Evolutionary conservation across 2,888 invertebrate genomes (phyloP), one percentile per base, ranked within the genome.

Genomic region (Orthosia gothica): DNA sequence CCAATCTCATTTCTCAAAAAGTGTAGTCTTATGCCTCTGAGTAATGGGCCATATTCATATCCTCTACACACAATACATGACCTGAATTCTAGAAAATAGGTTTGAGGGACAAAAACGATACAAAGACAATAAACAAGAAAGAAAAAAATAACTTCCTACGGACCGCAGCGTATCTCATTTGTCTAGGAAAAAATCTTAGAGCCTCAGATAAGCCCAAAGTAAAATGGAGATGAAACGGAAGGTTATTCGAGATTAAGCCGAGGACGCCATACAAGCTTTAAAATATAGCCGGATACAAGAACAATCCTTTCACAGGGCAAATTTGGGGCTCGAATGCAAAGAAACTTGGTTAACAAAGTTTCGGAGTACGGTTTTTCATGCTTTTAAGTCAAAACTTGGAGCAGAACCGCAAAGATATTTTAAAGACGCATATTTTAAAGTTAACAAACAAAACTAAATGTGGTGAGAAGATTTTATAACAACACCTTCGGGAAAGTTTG

Each of bases 141-240:
- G 76, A 80, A 90, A 89, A 90, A 90, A 90, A 84, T 88, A 90
- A 89, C 88, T 89, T 87, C 80, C 80, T 85, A 73, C 81, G 81
- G 87, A 89, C 87, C 86, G 84, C 82, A 82, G 83, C 86, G 87
- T 89, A 90, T 90, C 89, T 90, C 91, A 93, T 93, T 93, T 93
- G 90, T 93, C 91, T 89, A 88, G 85, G 87, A 89, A 91, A 93
- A 92, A 91, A 90, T 89, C 91, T 91, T 89, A 85, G 85, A 85
- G 89, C 91, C 91, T 91, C 92, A 92, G 92, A 92, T 92, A 91
- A 92, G 92, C 91, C 89, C 89, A 92, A 92, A 93, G 93, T 93
- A 94, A 94, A 95, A 94, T 94, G 92, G 91, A 94, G 93, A 94
- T 93, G 91, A 92, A 95, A 93, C 91, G 92, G 85, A 93, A 91